Base-by-base conservation (phyloP, 2,888 invertebrate species). In the Aplocera efformata region DNA sequence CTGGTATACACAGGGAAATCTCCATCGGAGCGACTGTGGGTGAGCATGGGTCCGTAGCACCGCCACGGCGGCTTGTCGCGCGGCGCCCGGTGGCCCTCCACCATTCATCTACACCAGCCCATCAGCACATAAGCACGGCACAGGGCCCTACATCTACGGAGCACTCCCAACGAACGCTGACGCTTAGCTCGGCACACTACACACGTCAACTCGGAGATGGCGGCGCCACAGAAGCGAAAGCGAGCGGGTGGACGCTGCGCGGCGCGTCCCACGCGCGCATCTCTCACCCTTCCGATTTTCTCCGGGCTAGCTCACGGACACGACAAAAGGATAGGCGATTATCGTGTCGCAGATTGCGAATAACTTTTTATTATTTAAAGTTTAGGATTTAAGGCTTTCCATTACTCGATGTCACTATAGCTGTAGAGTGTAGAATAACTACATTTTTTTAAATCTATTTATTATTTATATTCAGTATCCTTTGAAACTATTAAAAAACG, bases 21-120 rank as follows among this genome's bases (percentile, higher is more conserved):
- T 70, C 94, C 94, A 76, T 94, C 94, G 79, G 94, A 94, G 84
- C 94, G 93, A 77, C 94, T 94, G 88, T 94, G 94, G 57, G 94
- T 94, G 75, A 94, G 90, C 92, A 94, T 94, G 75, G 92, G 91
- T 79, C 91, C 92, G 79, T 90, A 91, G 75, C 90, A 90, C 78
- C 90, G 90, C 72, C 91, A 90, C 72, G 90, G 80, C 79, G 86
- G 81, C 62, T 75, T 81, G 66, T 83, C 82, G 65, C 80, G 84
- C 70, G 72, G 79, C 72, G 77, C 78, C 70, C 88, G 89, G 69
- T 78, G 85, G 76, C 89, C 85, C 79, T 86, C 89, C 88, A 89
- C 71, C 70, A 74, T 79, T 85, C 84, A 86, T 76, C 83, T 79
- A 71, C 51, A 53, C 72, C 71, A 69, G 60, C 63, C 72, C 85